Evolutionary conservation across 2,113 vertebrate species (phyloP).

Genomic region (Cephalopterus ornatus): DNA sequence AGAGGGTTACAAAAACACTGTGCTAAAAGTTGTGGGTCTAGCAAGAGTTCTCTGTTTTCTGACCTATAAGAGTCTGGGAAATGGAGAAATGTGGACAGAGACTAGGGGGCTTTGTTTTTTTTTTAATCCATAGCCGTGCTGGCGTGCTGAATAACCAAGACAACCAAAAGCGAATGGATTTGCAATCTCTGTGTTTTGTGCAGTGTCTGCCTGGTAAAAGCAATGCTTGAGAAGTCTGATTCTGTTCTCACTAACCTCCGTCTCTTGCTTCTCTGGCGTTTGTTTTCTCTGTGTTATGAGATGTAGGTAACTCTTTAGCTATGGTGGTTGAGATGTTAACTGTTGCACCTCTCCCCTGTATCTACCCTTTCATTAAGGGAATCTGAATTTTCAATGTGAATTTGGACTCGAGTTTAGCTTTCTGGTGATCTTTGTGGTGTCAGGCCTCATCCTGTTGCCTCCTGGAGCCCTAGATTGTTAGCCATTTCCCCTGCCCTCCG

Average conservation of each 20-base stretch:
- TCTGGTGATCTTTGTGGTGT: not conserved
- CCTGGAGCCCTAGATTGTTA: not conserved
- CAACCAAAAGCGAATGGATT: not conserved
- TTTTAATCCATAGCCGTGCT: not conserved
- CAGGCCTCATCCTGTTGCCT: not conserved
- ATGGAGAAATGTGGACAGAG: not conserved
- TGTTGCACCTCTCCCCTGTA: not conserved
- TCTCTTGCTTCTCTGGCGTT: not conserved
- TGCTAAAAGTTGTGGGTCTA: not conserved
- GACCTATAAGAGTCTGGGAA: not conserved
- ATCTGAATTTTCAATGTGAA: not conserved
- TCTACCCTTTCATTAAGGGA: not conserved
- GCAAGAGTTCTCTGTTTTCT: not conserved
- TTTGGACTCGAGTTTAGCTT: not conserved
- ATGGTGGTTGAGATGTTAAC: not conserved
- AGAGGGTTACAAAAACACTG: not conserved
- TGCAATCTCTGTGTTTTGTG: not conserved
- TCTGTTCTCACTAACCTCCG: rapidly evolving
- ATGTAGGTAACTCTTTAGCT: not conserved
- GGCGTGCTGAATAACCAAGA: not conserved
- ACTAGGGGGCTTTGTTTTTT: not conserved
- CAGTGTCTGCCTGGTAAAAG: not conserved
- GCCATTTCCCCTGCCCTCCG: not conserved
- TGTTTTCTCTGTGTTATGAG: not conserved
- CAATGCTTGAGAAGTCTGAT: not conserved